Evolutionary conservation across 1,140 invertebrate genomes (phyloP), one percentile per base, ranked within the genome.

Genomic region (Nymphalis io): DNA sequence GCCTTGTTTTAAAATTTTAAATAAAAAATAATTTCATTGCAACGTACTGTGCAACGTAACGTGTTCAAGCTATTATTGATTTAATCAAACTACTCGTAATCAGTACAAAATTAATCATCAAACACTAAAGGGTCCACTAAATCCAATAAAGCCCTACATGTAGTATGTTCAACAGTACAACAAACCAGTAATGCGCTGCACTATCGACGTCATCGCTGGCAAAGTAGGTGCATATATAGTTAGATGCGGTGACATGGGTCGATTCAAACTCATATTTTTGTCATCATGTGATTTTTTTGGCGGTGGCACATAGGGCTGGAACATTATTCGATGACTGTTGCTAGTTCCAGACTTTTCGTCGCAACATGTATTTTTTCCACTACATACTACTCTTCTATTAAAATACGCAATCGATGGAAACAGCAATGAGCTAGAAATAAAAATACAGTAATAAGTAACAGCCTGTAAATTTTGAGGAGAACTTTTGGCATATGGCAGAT

Each of bases 161-260:
- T 21, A 15, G 0, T 16, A n/a, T 16, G 18, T 1, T n/a, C 13
- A 10, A 27, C 3, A 27, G 23, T 55, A 5, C 1, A 3, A 15
- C 51, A 2, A 51, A 74, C 97, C 97, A 72, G 96, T 96, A 23
- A 93, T 93, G 81, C 97, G 93, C 89, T 98, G 97, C 0, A 94
- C 93, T 70, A 98, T 93, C 1, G 97, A 98, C 27, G 98, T 89
- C 73, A 96, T 82, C 0, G 94, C 91, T 23, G 97, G 96, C 40
- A 98, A 77, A 79, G 97, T 95, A 2, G 93, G 90, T 73, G 95
- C 94, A 80, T 98, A 98, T 78, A 98, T 96, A 6, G 94, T 94
- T 15, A 98, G 87, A 92, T 98, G 97, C 1, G 97, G 97, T 2
- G 97, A 98, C 90, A 97, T 91, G 0, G 97, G 96, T 78, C 97